Evolutionary conservation across 2,113 vertebrate species (phyloP).

Genomic region (Ptilorrhoa leucosticta): DNA sequence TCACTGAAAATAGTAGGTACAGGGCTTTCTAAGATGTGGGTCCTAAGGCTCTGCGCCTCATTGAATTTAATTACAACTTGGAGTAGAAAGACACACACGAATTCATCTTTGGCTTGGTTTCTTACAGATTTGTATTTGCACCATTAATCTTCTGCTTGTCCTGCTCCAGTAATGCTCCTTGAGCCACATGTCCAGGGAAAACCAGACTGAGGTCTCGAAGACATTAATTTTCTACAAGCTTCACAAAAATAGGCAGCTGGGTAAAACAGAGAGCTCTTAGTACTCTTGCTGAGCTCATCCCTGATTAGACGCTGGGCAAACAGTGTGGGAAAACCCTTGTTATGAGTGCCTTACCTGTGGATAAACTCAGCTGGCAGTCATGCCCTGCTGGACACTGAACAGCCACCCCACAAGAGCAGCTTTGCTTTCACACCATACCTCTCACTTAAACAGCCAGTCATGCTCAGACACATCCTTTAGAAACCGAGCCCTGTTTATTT

Average conservation of each 20-base stretch:
- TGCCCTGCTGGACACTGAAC: background rate
- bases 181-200: background rate
- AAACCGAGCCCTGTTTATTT: background rate
- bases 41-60: background rate
- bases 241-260: background rate
- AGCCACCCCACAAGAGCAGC: background rate
- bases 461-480: conserved; percentile 1
- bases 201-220: background rate
- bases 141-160: background rate
- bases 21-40: background rate
- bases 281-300: background rate
- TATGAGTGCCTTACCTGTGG: background rate
- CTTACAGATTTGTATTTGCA: background rate
- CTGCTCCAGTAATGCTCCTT: background rate
- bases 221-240: background rate
- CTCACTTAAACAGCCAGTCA: background rate
- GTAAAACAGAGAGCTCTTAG: background rate
- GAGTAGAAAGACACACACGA: background rate
- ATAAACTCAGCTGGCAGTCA: background rate
- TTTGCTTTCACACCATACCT: background rate
- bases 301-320: background rate
- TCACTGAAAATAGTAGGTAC: background rate
- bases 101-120: background rate
- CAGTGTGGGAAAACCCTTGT: background rate
- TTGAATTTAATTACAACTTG: conserved; percentile 17